These are phyloP conservation scores for Cotesia typhae DNA, from an alignment of 1,140 invertebrate genomes.

Conservation along the genomic window DNA sequence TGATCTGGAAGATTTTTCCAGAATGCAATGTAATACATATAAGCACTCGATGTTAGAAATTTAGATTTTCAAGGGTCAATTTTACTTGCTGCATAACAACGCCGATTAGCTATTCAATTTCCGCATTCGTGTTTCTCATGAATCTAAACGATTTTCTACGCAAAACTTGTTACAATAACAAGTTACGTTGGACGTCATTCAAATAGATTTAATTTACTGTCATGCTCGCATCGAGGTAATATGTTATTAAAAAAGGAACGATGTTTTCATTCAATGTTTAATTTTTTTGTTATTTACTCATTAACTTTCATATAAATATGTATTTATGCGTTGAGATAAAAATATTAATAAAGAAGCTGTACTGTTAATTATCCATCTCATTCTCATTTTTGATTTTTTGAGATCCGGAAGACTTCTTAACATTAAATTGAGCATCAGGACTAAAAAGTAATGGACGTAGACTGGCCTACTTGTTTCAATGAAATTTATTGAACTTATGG, in stretches of 20 bases:
- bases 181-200: not conserved
- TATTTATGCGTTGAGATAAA: too few species aligned
- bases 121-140: constrained; percentile 16
- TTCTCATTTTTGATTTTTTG: not conserved
- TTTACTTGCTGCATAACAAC: constrained; percentile 7
- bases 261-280: too few species aligned
- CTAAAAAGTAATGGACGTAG: constrained; percentile 28
- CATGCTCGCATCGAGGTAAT: too few species aligned
- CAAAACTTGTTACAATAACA: constrained; percentile 8
- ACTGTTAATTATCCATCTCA: too few species aligned
- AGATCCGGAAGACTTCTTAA: not conserved
- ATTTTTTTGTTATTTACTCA: too few species aligned
- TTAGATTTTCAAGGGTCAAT: constrained; percentile 25
- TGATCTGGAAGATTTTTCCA: too few species aligned
- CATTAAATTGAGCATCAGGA: constrained; percentile 20
- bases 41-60: not conserved
- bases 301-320: too few species aligned
- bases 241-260: too few species aligned
- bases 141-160: constrained; percentile 20
- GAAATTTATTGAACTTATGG: constrained; percentile 33
- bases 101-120: constrained; percentile 29
- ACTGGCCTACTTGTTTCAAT: constrained; percentile 32
- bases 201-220: not conserved
- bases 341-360: too few species aligned
- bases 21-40: not conserved